Conservation (phyloP, 2,888 invertebrate species). For the Chironomus tentans region DNA sequence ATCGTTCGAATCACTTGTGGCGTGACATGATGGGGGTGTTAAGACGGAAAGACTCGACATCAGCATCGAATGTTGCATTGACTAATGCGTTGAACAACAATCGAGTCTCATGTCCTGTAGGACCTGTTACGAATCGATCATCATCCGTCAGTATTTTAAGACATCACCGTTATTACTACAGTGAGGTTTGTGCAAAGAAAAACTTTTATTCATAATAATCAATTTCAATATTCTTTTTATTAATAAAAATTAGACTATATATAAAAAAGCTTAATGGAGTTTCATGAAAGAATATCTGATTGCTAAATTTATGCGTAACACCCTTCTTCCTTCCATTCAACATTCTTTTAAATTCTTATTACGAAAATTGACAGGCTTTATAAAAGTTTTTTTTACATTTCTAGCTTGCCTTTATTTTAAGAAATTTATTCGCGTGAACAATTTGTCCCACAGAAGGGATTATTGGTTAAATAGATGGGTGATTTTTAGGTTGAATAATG, state of each 20-base stretch:
- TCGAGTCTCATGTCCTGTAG: constrained; percentile 8
- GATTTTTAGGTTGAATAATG: too few relatives aligned
- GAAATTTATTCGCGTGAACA: too few relatives aligned
- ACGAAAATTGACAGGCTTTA: too few relatives aligned
- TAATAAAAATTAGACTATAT: background rate
- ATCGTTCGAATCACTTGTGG: constrained; percentile 9
- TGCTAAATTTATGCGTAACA: background rate
- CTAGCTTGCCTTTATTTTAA: too few relatives aligned
- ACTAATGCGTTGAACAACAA: constrained; percentile 13
- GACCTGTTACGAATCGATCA: background rate
- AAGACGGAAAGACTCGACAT: constrained; percentile 20
- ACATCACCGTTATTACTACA: constrained; percentile 13
- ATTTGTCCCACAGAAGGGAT: too few relatives aligned
- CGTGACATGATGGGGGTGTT: constrained; percentile 24
- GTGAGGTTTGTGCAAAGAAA: background rate
- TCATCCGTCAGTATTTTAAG: constrained; percentile 15
- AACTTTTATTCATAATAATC: background rate
- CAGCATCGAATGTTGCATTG: constrained; percentile 8
- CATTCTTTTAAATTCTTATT: too few relatives aligned
- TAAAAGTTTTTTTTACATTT: too few relatives aligned
- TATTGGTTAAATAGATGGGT: too few relatives aligned
- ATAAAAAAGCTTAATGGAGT: background rate
- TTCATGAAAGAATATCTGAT: background rate
- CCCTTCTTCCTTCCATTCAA: too few relatives aligned
- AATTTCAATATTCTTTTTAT: background rate